Evolutionary conservation across 2,113 vertebrate species (phyloP).

Genomic region (Mellivora capensis): DNA sequence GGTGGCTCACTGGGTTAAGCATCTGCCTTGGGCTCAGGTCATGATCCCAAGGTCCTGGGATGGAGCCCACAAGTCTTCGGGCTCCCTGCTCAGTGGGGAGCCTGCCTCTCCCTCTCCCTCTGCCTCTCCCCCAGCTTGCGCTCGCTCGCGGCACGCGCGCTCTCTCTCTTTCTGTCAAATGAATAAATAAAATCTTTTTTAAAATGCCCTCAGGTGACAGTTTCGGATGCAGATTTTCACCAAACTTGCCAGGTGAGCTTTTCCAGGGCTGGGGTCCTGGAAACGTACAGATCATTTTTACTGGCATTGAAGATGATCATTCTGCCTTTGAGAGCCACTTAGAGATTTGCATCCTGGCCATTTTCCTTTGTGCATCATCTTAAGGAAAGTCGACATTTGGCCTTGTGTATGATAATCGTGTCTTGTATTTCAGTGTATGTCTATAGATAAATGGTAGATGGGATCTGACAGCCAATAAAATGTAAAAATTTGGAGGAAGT

Average conservation of each 20-base stretch:
- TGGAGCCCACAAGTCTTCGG: too few species aligned
- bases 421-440: not conserved
- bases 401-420: not conserved
- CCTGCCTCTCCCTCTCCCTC: too few species aligned
- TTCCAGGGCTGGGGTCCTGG: not conserved
- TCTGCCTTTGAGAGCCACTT: not conserved
- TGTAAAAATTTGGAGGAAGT: not conserved
- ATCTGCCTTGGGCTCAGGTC: too few species aligned
- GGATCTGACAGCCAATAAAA: not conserved
- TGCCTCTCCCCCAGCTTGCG: too few species aligned
- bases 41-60: too few species aligned
- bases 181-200: too few species aligned
- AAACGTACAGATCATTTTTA: not conserved
- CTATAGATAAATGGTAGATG: not conserved
- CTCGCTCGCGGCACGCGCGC: accelerated
- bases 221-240: not conserved
- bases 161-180: too few species aligned
- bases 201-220: not conserved
- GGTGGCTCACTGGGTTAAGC: too few species aligned
- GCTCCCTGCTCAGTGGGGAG: too few species aligned
- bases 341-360: not conserved
- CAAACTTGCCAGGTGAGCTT: not conserved
- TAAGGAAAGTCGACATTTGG: not conserved
- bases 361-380: not conserved
- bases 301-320: not conserved